Conservation (phyloP, 2,888 invertebrate genomes). For the Cerastis rubricosa region DNA sequence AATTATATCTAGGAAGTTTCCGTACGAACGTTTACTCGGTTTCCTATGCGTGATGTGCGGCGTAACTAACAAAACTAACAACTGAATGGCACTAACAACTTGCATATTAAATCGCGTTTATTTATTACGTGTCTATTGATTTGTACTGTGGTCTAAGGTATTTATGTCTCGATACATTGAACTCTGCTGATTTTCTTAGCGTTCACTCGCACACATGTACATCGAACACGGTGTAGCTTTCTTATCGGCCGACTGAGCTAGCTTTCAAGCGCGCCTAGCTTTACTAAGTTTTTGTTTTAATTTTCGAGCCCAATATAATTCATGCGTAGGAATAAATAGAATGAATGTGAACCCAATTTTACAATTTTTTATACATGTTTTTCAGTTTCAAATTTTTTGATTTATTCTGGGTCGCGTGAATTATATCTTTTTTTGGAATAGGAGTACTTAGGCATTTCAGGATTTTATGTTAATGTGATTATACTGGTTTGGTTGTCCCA, state of each 20-base stretch:
- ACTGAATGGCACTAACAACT: background rate
- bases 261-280: conserved; percentile 52
- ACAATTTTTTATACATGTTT: background rate
- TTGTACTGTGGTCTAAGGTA: conserved; percentile 1
- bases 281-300: conserved; percentile 1
- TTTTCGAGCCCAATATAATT: conserved; percentile 38
- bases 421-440: conserved; percentile 23
- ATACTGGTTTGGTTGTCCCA: conserved; percentile 13
- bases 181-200: conserved; percentile 52
- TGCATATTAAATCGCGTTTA: background rate
- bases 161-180: conserved; percentile 8
- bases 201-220: conserved; percentile 42
- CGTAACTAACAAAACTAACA: conserved; percentile 19
- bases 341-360: background rate
- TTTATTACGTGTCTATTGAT: background rate
- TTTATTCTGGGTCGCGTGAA: conserved; percentile 3
- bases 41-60: background rate
- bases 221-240: conserved; percentile 32
- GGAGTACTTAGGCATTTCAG: conserved; percentile 50
- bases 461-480: background rate
- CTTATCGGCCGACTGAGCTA: conserved; percentile 48
- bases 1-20: background rate
- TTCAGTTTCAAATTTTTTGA: background rate
- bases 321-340: background rate
- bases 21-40: background rate